phyloP scores from a whole-genome alignment of 1,140 invertebrate genomes.

The Heliconius eleuchia region DNA sequence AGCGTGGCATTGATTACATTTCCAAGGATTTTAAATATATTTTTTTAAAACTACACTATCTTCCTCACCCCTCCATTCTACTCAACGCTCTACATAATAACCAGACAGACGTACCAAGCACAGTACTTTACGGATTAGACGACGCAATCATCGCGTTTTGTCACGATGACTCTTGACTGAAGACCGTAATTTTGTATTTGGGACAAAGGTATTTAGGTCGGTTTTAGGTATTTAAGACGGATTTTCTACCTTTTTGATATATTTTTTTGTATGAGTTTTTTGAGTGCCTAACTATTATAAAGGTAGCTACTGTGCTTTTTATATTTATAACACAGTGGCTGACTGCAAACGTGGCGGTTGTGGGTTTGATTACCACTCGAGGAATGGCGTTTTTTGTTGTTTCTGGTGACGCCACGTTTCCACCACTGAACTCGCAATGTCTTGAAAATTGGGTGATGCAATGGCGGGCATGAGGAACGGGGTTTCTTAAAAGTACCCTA shows the following conservation, averaged over 20 bases:
- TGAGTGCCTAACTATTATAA: not conserved
- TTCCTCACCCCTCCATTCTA: not conserved
- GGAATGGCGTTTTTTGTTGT: too few relatives aligned
- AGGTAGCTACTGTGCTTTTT: too few relatives aligned
- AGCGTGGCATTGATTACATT: too few relatives aligned
- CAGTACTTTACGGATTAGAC: slow-evolving; percentile 20
- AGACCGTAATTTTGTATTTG: slow-evolving; percentile 41
- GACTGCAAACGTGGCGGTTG: too few relatives aligned
- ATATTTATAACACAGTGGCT: too few relatives aligned
- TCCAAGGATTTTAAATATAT: too few relatives aligned
- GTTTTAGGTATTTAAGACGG: slow-evolving; percentile 14
- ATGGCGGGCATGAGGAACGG: too few relatives aligned
- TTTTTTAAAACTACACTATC: not conserved
- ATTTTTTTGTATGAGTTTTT: not conserved
- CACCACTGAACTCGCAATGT: too few relatives aligned
- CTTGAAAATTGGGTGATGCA: too few relatives aligned
- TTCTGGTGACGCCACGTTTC: too few relatives aligned
- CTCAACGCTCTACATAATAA: not conserved
- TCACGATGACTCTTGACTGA: slow-evolving; percentile 34
- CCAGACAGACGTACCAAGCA: not conserved
- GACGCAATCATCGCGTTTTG: slow-evolving; percentile 41
- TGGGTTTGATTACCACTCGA: too few relatives aligned
- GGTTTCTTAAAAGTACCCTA: too few relatives aligned
- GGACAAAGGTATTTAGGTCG: slow-evolving; percentile 38
- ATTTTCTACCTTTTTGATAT: not conserved